These are phyloP conservation scores for Trichonephila clavata DNA, from an alignment of 1,140 invertebrate species.

Conservation along the genomic window DNA sequence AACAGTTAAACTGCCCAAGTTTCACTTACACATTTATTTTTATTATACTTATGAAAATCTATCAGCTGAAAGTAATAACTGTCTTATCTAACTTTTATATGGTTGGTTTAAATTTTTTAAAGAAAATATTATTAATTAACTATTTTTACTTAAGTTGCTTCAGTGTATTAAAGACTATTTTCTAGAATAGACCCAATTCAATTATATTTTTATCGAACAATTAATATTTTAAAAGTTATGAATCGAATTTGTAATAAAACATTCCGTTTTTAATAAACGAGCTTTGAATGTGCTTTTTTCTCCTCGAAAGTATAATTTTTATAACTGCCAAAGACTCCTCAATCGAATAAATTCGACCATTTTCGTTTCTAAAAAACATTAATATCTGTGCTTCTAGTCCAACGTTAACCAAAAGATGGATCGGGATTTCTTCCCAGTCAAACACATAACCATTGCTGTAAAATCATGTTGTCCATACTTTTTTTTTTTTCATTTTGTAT, in stretches of 20 bases:
- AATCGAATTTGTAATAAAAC: background rate
- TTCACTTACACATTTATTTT: too few species aligned
- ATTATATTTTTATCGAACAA: too few species aligned
- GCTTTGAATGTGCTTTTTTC: background rate
- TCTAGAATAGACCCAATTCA: too few species aligned
- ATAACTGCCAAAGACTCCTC: background rate
- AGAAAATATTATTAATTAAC: too few species aligned
- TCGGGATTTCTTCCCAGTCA: slow-evolving; percentile 54
- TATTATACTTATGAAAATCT: too few species aligned
- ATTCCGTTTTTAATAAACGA: background rate
- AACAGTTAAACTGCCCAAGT: too few species aligned
- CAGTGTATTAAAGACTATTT: too few species aligned
- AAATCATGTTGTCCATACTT: slow-evolving; percentile 48
- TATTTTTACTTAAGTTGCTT: too few species aligned
- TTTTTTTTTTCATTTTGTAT: slow-evolving; percentile 56
- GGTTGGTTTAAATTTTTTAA: too few species aligned
- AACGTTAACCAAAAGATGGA: slow-evolving; percentile 1
- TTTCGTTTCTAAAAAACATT: background rate
- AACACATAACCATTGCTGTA: slow-evolving; percentile 65
- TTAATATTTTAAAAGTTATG: too few species aligned
- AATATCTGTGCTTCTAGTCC: slow-evolving; percentile 37
- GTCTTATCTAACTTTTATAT: too few species aligned
- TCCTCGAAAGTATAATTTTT: background rate
- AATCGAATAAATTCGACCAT: background rate
- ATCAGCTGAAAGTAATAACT: too few species aligned